Evolutionary conservation across 2,888 invertebrate genomes (phyloP).

Genomic region (Yponomeuta sedellus): DNA sequence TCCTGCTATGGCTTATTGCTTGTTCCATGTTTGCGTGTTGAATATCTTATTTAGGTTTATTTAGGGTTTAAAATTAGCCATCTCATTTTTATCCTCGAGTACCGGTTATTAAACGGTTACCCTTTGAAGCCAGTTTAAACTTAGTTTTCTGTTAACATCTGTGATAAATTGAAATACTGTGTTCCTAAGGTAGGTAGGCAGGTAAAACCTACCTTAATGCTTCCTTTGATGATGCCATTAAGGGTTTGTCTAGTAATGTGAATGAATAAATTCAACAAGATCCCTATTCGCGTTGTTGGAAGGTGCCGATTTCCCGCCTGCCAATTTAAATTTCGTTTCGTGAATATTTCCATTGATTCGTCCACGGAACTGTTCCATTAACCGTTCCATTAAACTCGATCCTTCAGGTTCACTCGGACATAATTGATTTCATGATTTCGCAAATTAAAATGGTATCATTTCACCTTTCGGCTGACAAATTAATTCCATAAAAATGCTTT

Average conservation of each 20-base stretch:
- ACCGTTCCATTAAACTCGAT: background rate
- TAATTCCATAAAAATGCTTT: background rate
- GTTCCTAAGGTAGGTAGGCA: too few species aligned
- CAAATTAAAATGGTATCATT: background rate
- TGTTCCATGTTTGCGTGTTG: background rate
- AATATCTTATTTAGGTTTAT: background rate
- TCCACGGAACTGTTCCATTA: background rate
- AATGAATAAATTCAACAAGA: background rate
- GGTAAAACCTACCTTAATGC: too few species aligned
- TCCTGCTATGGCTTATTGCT: background rate
- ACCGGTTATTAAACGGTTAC: too few species aligned
- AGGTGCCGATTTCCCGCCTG: background rate
- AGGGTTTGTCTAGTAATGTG: too few species aligned
- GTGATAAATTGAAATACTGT: too few species aligned
- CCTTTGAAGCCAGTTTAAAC: too few species aligned
- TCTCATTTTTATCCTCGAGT: too few species aligned
- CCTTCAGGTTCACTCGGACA: background rate
- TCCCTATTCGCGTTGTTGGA: background rate
- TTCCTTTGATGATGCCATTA: too few species aligned
- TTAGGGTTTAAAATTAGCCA: too few species aligned
- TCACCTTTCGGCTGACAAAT: background rate
- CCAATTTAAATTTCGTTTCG: background rate
- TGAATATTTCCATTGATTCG: background rate
- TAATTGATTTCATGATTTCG: conserved; percentile 2
- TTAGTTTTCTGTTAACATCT: too few species aligned